These are phyloP conservation scores for Hyperopisus bebe DNA, from an alignment of 2,113 vertebrate species.

Conservation along the genomic window DNA sequence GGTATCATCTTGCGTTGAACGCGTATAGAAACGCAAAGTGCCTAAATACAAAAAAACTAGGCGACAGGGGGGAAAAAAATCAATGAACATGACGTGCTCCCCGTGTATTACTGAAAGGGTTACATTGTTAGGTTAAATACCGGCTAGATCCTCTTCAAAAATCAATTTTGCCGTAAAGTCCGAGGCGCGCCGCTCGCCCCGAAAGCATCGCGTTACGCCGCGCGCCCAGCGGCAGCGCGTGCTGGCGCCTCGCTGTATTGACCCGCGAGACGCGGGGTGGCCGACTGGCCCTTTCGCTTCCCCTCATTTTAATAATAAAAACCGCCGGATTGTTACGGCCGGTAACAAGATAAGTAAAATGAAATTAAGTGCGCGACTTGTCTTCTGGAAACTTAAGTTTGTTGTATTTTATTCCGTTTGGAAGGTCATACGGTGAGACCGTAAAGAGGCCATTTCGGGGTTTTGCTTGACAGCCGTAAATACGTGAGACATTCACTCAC, in stretches of 20 bases:
- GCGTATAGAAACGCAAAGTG: slow-evolving; percentile 30
- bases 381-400: background rate
- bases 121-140: slow-evolving; percentile 96
- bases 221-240: slow-evolving; percentile 57
- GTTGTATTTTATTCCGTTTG: background rate
- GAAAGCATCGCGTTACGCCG: slow-evolving; percentile 76
- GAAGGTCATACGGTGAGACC: background rate
- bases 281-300: slow-evolving; percentile 2
- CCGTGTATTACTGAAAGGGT: slow-evolving; percentile 82
- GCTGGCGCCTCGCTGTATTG: slow-evolving; percentile 76
- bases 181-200: slow-evolving; percentile 59
- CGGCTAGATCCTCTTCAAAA: slow-evolving; percentile 85
- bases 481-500: background rate
- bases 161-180: slow-evolving; percentile 88
- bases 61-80: slow-evolving; percentile 68
- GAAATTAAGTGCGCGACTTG: background rate
- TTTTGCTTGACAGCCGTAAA: background rate
- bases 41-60: slow-evolving; percentile 32
- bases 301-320: background rate
- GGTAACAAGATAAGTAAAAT: background rate
- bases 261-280: slow-evolving; percentile 57
- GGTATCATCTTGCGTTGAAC: background rate
- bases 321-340: background rate
- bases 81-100: slow-evolving; percentile 85
- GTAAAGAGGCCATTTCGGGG: background rate